Percentiles rank a stretch among this genome's conserved stretches.
Conservation (phyloP, 2,888 invertebrate genomes). For the Boloria selene region DNA sequence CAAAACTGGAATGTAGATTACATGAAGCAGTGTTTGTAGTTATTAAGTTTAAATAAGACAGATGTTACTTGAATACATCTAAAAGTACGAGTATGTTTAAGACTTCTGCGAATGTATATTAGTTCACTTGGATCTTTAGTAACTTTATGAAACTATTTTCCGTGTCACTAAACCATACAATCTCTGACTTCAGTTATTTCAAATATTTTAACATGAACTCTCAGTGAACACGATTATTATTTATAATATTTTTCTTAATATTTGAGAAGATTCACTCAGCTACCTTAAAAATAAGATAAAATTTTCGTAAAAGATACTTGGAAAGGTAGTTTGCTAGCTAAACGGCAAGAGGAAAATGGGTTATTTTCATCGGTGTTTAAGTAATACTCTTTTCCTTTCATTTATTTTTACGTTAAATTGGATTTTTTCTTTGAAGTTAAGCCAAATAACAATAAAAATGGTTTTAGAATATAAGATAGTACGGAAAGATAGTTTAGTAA, state of each 20-base stretch:
- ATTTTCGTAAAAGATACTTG: conserved; percentile 11
- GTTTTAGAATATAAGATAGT: not conserved
- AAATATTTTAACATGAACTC: too few relatives aligned
- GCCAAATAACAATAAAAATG: not conserved
- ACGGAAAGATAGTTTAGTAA: not conserved
- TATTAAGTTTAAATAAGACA: too few relatives aligned
- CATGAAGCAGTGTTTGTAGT: too few relatives aligned
- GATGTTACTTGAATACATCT: too few relatives aligned
- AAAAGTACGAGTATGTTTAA: too few relatives aligned
- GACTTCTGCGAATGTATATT: too few relatives aligned
- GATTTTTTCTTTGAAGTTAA: not conserved
- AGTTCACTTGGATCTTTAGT: too few relatives aligned
- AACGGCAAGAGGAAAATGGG: conserved; percentile 12
- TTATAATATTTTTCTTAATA: not conserved
- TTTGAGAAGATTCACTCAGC: not conserved
- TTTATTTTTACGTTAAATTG: conserved; percentile 6
- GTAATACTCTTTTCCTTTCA: conserved; percentile 6
- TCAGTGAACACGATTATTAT: not conserved
- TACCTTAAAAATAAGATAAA: conserved; percentile 4
- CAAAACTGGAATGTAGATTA: too few relatives aligned
- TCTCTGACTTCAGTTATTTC: too few relatives aligned
- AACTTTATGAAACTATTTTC: too few relatives aligned
- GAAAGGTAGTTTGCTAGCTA: conserved; percentile 13
- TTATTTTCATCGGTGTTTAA: conserved; percentile 13
- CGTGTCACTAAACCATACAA: too few relatives aligned